Base-by-base conservation (phyloP, 2,797 vertebrate species). In the Aulostomus chinensis region DNA sequence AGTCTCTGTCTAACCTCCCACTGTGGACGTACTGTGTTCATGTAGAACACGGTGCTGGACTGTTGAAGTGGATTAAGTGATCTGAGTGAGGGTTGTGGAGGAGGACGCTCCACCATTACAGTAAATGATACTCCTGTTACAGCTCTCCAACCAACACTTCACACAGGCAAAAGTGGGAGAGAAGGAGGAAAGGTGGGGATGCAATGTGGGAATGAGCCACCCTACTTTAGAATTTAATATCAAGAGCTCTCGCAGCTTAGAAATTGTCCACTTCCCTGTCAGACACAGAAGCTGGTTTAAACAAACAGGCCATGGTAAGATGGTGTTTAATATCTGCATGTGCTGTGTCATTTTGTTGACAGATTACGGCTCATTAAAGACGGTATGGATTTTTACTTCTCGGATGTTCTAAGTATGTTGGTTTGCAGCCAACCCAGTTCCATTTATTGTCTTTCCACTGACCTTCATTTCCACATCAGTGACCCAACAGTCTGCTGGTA, bases 41-140 rank as follows among this genome's bases (percentile, higher is more conserved):
- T 9, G 33, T 46, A 13, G 51, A 73, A 69, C 63, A 28, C 58
- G 43, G 66, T 37, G 56, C 54, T 40, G 76, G 39, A 68, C 74
- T 45, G 63, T 20, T 73, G 68, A 70, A 84, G 85, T 80, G 78
- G 78, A 83, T 80, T 83, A 81, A 85, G 85, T 85, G 85, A 87
- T 72, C 57, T 52, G 67, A 78, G 74, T 71, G 73, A 84, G 84
- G 51, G 66, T 59, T 85, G 81, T 83, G 84, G 84, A 86, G 87
- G 84, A 86, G 81, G 75, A 83, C n/a, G 77, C 76, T 58, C 72
- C 63, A 41, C 76, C 81, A 84, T 84, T 76, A 74, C 71, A 58
- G 80, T 84, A 75, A 86, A 84, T 86, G 84, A 86, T 85, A 84
- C 83, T 87, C 81, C 76, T 83, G 79, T 60, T 84, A 59, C 75